Base-by-base conservation (phyloP, 2,797 vertebrate species). In the Cheirogaleus major region DNA sequence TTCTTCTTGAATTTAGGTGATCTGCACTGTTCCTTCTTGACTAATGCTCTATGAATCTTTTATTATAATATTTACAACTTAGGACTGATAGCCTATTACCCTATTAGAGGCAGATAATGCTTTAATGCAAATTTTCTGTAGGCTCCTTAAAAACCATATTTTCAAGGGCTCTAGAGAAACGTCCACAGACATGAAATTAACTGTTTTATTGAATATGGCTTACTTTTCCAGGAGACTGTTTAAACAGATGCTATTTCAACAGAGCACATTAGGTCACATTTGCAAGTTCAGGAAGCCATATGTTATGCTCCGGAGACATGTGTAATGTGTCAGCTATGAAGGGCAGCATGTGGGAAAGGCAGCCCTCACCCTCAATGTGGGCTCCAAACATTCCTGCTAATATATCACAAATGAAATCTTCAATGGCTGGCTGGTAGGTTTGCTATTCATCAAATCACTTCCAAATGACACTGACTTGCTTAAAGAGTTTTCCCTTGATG, bases 291-390 rank as follows among this genome's bases (percentile, higher is more conserved):
- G 97, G 97, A 97, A 97, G 97, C 95, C 96, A 82, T 97, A 96
- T 96, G 96, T 95, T 94, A 96, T 0, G 15, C 95, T 96, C 61
- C 41, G n/a, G 96, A 98, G 97, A 97, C 95, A 79, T 97, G 97
- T 98, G 98, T 98, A 97, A 97, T 96, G 97, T 96, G 95, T 97
- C 97, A 96, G 96, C 96, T 97, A 96, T 97, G 97, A 97, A 93
- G 95, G 95, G 88, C 76, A 55, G 94, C 95, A 90, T 97, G 95
- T 93, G 98, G 93, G 93, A 94, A 95, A 96, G 93, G 55, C 78
- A 80, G 95, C 35, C 83, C 25, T 79, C n/a, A 95, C 91, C 95
- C 96, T 96, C 96, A 38, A 52, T 72, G 79, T 48, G 92, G 96
- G 91, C 91, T 90, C 94, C 80, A 50, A 81, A 72, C 89, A 90